Evolutionary conservation across 2,797 vertebrate species (phyloP).

Genomic region (Xenopus petersii): DNA sequence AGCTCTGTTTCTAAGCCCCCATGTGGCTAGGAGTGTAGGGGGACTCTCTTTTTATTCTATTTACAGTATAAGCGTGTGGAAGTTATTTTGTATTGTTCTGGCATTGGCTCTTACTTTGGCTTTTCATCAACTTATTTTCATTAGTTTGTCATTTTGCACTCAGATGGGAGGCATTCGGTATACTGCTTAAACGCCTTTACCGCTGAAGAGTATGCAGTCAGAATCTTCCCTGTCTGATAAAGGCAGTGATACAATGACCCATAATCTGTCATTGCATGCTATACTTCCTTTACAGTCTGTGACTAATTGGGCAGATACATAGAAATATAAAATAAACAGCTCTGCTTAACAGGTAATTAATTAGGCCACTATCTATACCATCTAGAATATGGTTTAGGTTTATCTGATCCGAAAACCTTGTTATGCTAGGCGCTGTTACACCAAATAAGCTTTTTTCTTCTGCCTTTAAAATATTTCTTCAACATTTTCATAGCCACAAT

Average conservation of each 20-base stretch:
- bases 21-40: neutral
- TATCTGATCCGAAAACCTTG: too few species aligned
- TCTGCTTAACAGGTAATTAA: neutral
- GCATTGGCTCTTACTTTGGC: conserved; percentile 6
- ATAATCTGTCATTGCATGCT: too few species aligned
- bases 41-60: conserved; percentile 8
- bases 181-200: neutral
- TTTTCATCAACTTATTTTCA: conserved; percentile 10
- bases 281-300: neutral
- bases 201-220: neutral
- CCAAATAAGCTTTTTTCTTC: too few species aligned
- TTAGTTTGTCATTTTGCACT: neutral
- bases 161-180: neutral
- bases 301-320: neutral
- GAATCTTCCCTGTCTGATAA: neutral
- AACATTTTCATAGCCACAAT: too few species aligned
- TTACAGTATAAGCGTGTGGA: conserved; percentile 3
- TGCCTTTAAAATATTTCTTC: too few species aligned
- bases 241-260: neutral
- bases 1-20: conserved; percentile 10
- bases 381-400: too few species aligned
- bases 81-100: conserved; percentile 7
- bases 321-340: neutral
- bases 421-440: too few species aligned
- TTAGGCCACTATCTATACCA: too few species aligned